Evolutionary conservation across 2,797 vertebrate species (phyloP), one percentile per base, ranked within the genome.

Genomic region (Anolis apletophallus): DNA sequence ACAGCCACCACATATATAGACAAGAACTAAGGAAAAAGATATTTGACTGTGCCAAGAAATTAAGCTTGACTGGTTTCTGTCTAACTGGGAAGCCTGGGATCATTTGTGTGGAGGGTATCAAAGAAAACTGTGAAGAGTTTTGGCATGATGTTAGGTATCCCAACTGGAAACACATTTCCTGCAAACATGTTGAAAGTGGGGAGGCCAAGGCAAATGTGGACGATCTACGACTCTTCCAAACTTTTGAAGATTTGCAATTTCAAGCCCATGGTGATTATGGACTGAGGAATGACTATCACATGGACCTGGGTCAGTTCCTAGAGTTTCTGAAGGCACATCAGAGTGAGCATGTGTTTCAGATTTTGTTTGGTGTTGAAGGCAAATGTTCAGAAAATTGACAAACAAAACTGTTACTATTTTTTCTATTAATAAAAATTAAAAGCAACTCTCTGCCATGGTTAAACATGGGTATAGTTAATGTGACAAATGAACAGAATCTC

Each of bases 101-200:
- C 34, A 96, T 97, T 86, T 97, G 97, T 55, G 95, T 96, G 86
- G 96, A 97, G 86, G 96, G 96, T 17, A 84, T 89, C 19, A 94
- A 23, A 89, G 93, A 94, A 67, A 93, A 92, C 74, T 97, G 96
- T 89, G 96, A 97, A 40, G 96, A 97, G 54, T 97, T 97, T 91
- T 97, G 96, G 97, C 94, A 29, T 80, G 92, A 94, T 1, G 95
- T 97, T 69, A 94, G 96, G 19, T 96, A 96, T 67, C 96, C 96
- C 89, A 97, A 81, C 57, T 96, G 97, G 96, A 97, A 96, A 86
- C 96, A 97, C 26, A 97, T 97, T 87, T 97, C 96, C 2, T 97
- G 96, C 82, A 97, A 97, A 84, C 96, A 97, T 0, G 90, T 95
- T 0, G 97, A 97, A 52, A 96, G 75, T 11, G 7, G 61, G 2